These are phyloP conservation scores for Gastrophryne carolinensis DNA, from an alignment of 2,797 vertebrate genomes.

Conservation along the genomic window DNA sequence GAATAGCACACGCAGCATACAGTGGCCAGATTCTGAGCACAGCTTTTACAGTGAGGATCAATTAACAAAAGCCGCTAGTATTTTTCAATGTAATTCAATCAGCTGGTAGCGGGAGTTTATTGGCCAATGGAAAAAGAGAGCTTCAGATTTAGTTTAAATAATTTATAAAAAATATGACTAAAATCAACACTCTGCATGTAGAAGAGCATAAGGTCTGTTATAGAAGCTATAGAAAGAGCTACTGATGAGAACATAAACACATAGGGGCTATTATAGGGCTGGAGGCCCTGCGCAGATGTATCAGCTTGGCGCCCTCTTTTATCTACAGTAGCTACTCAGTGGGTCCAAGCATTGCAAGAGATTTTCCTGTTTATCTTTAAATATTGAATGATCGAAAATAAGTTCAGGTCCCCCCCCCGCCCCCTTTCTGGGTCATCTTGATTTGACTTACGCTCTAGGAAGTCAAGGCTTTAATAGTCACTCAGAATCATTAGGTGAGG, in stretches of 20 bases:
- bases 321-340: too few relatives aligned
- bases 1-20: slow-evolving; percentile 61
- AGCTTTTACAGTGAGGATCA: not conserved
- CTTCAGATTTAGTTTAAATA: not conserved
- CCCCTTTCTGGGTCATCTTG: too few relatives aligned
- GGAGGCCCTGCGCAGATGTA: too few relatives aligned
- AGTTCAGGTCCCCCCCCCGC: too few relatives aligned
- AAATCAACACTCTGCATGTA: not conserved
- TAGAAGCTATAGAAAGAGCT: not conserved
- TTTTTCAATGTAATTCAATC: not conserved
- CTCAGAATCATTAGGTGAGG: too few relatives aligned
- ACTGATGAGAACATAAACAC: not conserved
- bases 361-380: too few relatives aligned
- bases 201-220: not conserved
- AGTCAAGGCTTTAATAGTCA: too few relatives aligned
- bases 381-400: too few relatives aligned
- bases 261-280: not conserved
- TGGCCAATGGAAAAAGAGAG: not conserved
- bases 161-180: not conserved
- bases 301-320: too few relatives aligned
- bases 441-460: too few relatives aligned
- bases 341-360: too few relatives aligned
- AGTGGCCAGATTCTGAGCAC: slow-evolving; percentile 63
- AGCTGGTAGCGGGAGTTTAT: not conserved
- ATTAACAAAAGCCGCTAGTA: not conserved